Evolutionary conservation across 2,113 vertebrate species (phyloP), one percentile per base, ranked within the genome.

Genomic region (Leptosomus discolor): DNA sequence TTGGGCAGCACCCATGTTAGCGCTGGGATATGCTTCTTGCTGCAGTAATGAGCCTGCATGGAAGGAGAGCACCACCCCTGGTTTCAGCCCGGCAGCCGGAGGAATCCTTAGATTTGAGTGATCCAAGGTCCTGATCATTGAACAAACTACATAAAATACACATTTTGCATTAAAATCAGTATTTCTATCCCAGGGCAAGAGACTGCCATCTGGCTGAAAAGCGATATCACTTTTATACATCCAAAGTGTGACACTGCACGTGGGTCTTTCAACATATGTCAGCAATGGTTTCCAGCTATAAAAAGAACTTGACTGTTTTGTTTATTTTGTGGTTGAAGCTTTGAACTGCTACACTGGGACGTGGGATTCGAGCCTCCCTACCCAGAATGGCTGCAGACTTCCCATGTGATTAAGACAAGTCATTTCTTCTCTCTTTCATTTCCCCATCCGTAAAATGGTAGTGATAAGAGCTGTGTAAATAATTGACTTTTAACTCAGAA

Each of bases 261-360:
- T 0, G 1, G 24, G 8, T 57, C 45, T 92, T 94, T 88, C 12
- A 0, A 15, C 13, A 14, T 51, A 23, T 20, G n/a, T 22, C 58
- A 77, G 53, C 1, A 0, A 54, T 34, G 16, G 21, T 53, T 89
- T 82, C 75, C 65, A 74, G 56, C 60, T 85, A 60, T 76, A 89
- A 91, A 93, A 79, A 82, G 39, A 57, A 60, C 34, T 51, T 48
- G 39, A 29, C 15, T 43, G 37, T 9, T 84, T 37, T 57, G 41
- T 73, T 80, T 65, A 13, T 91, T 90, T 79, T 87, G 90, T 82
- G 69, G 64, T 71, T 51, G 56, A 75, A 87, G 56, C 60, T 91
- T 92, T 93, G 92, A 93, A 41, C 30, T 68, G 30, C 53, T 64
- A 4, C 65, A 16, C 24, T 79, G 69, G 48, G 34, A 90, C 11